phyloP scores from a whole-genome alignment of 2,113 vertebrate species.

The Galeopterus variegatus region DNA sequence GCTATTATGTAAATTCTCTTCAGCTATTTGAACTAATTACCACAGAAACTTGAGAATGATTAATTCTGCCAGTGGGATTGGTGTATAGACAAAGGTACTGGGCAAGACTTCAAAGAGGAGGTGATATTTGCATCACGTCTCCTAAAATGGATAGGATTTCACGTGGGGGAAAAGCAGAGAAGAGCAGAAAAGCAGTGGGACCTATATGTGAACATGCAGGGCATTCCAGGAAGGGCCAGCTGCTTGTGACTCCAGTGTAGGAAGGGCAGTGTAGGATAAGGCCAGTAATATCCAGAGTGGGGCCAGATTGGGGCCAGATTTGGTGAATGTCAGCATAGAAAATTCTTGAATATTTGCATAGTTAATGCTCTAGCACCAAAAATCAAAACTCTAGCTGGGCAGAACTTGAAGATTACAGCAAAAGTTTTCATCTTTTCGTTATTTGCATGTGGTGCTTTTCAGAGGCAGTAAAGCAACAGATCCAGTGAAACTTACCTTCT shows the following conservation, averaged over 20 bases:
- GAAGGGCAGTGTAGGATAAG: neutral
- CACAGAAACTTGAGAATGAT: neutral
- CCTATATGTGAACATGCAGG: neutral
- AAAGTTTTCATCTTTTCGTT: neutral
- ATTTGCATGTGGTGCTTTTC: neutral
- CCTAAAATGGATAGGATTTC: neutral
- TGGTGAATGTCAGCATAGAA: neutral
- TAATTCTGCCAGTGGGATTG: neutral
- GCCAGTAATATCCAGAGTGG: neutral
- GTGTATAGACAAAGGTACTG: neutral
- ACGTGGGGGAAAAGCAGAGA: neutral
- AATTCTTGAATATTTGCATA: constrained; percentile 14
- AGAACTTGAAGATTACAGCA: neutral
- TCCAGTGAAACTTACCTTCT: neutral
- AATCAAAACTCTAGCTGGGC: neutral
- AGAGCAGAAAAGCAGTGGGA: constrained; percentile 1
- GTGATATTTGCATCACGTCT: neutral
- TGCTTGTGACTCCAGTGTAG: neutral
- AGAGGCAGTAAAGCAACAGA: neutral
- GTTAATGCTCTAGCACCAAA: neutral
- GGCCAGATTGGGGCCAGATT: neutral
- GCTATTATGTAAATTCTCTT: neutral
- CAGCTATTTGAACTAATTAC: neutral
- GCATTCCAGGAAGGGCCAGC: neutral
- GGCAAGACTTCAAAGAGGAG: neutral